phyloP scores from a whole-genome alignment of 2,113 vertebrate species.

The Oryzias melastigma region DNA sequence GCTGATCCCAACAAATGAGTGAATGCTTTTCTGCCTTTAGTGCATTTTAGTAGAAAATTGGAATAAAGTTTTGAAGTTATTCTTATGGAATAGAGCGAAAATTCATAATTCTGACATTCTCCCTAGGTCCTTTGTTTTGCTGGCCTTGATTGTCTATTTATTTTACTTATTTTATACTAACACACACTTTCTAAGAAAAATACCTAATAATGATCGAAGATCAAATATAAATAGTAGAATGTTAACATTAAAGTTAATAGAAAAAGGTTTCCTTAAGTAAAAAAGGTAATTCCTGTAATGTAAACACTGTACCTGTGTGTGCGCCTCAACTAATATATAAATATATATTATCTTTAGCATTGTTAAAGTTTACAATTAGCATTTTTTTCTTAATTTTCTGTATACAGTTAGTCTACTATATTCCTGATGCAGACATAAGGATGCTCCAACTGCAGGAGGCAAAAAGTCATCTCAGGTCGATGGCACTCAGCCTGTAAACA shows the following conservation, averaged over 20 bases:
- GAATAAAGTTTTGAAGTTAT: conserved; percentile 29
- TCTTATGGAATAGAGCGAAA: too few species aligned
- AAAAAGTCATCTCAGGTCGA: conserved; percentile 99
- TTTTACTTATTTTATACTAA: too few species aligned
- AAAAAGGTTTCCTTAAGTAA: too few species aligned
- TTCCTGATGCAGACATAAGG: conserved; percentile 87
- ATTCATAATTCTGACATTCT: too few species aligned
- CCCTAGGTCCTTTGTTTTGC: too few species aligned
- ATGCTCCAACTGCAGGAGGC: conserved; percentile 93
- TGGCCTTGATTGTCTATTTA: too few species aligned
- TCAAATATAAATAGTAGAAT: too few species aligned
- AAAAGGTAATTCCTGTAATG: too few species aligned
- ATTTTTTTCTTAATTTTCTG: conserved; percentile 40
- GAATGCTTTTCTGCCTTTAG: conserved; percentile 47
- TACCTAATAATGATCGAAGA: too few species aligned
- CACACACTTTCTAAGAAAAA: too few species aligned
- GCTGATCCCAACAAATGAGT: conserved; percentile 81
- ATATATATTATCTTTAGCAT: conserved; percentile 30
- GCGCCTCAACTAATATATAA: neutral
- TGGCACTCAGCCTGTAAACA: conserved; percentile 99
- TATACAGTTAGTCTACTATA: conserved; percentile 64
- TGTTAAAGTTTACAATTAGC: conserved; percentile 44
- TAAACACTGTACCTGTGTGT: too few species aligned
- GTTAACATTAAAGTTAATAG: too few species aligned
- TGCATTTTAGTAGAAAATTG: conserved; percentile 42